phyloP scores from a whole-genome alignment of 2,113 vertebrate genomes.

The Oreochromis niloticus region DNA sequence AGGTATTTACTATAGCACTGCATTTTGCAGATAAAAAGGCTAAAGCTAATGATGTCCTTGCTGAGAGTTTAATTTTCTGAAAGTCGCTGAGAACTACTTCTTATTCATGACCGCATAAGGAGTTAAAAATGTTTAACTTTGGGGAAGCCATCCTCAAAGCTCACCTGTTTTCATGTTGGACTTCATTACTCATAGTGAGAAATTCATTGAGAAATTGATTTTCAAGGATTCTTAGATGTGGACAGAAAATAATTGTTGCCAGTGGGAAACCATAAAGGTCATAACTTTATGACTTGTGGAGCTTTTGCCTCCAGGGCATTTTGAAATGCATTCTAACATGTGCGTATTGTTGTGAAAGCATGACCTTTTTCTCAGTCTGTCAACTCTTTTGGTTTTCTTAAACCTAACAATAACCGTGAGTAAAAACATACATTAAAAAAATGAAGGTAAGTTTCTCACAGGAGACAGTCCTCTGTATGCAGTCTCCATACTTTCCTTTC shows the following conservation, averaged over 20 bases:
- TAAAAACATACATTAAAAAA: background rate
- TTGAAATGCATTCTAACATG: background rate
- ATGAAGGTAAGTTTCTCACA: background rate
- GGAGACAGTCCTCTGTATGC: background rate
- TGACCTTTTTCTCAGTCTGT: background rate
- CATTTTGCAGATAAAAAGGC: background rate
- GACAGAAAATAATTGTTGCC: background rate
- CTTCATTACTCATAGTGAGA: background rate
- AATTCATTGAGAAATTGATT: background rate
- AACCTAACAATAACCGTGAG: background rate
- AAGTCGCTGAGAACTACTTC: background rate
- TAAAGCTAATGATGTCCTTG: background rate
- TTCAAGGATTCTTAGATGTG: background rate
- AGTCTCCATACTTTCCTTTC: background rate
- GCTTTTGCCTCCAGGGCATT: background rate
- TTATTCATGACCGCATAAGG: background rate
- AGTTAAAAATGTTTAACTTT: background rate
- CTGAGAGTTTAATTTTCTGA: background rate
- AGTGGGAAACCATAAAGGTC: background rate
- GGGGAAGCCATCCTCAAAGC: background rate
- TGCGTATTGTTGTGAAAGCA: background rate
- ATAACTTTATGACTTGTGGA: background rate
- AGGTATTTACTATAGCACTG: background rate
- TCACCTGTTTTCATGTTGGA: background rate
- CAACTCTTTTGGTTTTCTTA: background rate